Conservation (phyloP, 2,797 vertebrate species). For the Pseudochirops corinnae region DNA sequence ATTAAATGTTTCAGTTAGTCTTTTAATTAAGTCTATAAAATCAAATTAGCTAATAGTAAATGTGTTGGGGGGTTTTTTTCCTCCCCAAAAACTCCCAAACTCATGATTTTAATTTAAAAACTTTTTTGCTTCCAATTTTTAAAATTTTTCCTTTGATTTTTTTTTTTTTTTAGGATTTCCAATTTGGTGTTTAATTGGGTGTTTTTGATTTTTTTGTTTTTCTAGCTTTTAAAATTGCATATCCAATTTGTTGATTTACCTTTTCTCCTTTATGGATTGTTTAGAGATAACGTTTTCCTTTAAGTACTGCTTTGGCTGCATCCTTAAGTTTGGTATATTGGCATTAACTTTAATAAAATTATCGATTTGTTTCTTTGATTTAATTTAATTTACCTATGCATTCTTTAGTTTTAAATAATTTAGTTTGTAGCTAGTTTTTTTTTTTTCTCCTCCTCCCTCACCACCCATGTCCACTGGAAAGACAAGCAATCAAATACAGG, state of each 20-base stretch:
- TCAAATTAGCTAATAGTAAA: neutral
- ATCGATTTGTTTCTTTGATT: neutral
- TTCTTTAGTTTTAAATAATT: neutral
- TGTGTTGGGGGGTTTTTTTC: neutral
- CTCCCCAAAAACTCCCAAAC: neutral
- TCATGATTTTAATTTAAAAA: neutral
- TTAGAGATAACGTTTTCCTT: neutral
- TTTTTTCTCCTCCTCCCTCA: too few relatives aligned
- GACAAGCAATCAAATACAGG: too few relatives aligned
- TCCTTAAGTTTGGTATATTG: neutral
- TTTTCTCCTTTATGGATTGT: neutral
- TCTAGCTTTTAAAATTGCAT: neutral
- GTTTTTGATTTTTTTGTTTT: neutral
- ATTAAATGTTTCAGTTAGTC: constrained; percentile 18
- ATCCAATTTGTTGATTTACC: neutral
- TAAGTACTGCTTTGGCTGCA: neutral
- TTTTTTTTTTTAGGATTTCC: neutral
- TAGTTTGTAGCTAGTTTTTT: neutral
- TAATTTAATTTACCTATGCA: neutral
- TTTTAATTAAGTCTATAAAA: neutral
- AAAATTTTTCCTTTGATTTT: neutral
- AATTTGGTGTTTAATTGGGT: neutral
- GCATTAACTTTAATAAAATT: neutral
- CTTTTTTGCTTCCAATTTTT: neutral
- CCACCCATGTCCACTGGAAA: too few relatives aligned